These are phyloP conservation scores for Mythimna ferrago DNA, from an alignment of 2,888 invertebrate genomes.

Conservation along the genomic window DNA sequence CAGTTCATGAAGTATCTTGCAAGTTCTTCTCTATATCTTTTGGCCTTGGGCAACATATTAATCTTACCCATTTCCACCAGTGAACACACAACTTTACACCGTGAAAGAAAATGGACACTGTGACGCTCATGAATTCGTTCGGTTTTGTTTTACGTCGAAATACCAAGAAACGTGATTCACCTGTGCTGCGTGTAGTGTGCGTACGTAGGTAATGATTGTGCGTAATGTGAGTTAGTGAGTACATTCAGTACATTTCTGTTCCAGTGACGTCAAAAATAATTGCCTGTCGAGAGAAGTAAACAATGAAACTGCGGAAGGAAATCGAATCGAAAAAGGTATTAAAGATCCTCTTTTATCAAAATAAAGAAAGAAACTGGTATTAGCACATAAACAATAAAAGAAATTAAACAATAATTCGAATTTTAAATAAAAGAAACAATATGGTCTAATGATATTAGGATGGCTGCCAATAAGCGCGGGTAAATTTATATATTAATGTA, in stretches of 20 bases:
- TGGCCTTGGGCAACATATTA: background rate
- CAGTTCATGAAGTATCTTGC: no score
- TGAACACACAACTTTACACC: constrained; percentile 32
- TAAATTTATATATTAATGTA: no score
- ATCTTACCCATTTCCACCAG: constrained; percentile 1
- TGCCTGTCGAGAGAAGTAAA: constrained; percentile 12
- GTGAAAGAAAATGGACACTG: constrained; percentile 49
- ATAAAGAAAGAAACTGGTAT: no score
- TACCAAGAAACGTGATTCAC: constrained; percentile 53
- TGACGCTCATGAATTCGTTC: constrained; percentile 46
- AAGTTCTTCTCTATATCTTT: no score
- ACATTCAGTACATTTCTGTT: constrained; percentile 12
- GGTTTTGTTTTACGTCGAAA: constrained; percentile 51
- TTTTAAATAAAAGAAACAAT: no score
- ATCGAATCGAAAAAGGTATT: constrained; percentile 7
- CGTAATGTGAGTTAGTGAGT: constrained; percentile 6
- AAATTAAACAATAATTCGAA: no score
- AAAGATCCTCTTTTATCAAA: no score
- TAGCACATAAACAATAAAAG: no score
- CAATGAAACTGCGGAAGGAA: background rate
- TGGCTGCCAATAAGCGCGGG: no score
- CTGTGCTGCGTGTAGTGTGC: constrained; percentile 18
- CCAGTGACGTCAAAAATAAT: constrained; percentile 15
- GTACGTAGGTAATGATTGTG: constrained; percentile 19
- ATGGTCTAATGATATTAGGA: no score